A percentile compares a stretch with the other conserved stretches of the same genome.
phyloP scores from a whole-genome alignment of 53 echinoderm and acorn worm species.

The Antedon mediterranea region DNA sequence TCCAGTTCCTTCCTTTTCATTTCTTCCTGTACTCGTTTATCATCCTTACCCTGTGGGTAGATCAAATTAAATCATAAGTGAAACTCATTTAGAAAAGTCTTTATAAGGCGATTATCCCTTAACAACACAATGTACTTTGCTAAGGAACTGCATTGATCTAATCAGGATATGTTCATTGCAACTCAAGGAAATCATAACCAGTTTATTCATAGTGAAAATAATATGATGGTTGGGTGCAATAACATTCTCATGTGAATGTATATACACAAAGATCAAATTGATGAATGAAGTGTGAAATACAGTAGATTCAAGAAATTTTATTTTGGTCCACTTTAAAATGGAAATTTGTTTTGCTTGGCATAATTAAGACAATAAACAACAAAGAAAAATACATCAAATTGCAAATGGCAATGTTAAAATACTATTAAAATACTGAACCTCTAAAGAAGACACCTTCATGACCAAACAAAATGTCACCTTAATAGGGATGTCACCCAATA shows the following conservation, averaged over 20 bases:
- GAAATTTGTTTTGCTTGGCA: no score
- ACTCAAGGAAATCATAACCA: background rate
- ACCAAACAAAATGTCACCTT: no score
- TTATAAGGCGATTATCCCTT: background rate
- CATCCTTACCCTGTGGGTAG: slow-evolving; percentile 9
- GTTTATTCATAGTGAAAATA: background rate
- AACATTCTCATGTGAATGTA: background rate
- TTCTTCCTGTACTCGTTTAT: slow-evolving; percentile 66
- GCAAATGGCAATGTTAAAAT: no score
- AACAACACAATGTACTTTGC: background rate
- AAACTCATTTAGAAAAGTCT: background rate
- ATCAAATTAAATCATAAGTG: background rate
- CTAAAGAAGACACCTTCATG: no score
- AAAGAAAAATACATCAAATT: no score
- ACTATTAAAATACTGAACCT: no score
- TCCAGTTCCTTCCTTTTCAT: slow-evolving; percentile 63
- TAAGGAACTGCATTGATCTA: background rate
- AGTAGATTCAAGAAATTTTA: no score
- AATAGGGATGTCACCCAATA: no score
- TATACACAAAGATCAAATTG: no score
- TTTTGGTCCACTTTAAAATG: no score
- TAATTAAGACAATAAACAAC: no score
- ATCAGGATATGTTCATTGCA: background rate
- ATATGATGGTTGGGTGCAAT: background rate
- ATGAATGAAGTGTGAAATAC: no score